Evolutionary conservation across 2,797 vertebrate genomes (phyloP), one percentile per base, ranked within the genome.

Genomic region (Pteropus rufus): DNA sequence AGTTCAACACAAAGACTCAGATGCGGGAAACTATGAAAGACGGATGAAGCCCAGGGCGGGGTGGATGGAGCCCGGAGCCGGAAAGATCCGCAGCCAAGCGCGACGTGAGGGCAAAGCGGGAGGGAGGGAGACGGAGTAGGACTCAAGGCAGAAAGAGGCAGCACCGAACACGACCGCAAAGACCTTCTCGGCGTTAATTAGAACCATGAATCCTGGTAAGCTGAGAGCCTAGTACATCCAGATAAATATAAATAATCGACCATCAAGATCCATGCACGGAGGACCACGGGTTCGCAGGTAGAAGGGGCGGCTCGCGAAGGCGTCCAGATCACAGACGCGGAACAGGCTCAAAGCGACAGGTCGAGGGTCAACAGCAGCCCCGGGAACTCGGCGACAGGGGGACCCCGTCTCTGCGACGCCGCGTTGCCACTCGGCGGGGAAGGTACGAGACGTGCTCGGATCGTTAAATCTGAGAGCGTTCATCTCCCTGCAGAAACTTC

Each of bases 351-450:
- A 1, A n/a, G 10, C 0, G 4, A 8, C 34, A 18, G 39, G 15
- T 3, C 2, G 1, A 7, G 8, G 0, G 1, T 6, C 1, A 3
- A 5, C 12, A 10, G 31, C 1, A 5, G n/a, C 18, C 0, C 3
- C 0, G 23, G 54, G 8, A 2, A 5, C 11, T 4, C 0, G 10
- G 19, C 26, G 52, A 9, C 3, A 5, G 24, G 0, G 8, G 49
- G 26, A 7, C 2, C 31, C 34, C 4, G 0, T 5, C 54, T 44
- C 41, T 9, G 41, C 41, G 9, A 9, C 41, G 41, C 41, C 9
- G 41, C 41, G 41, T 44, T 7, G 1, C 7, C 9, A 7, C 41
- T 7, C 7, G 41, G 41, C 41, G 7, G 41, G 41, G 41, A 44
- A 15, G 10, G 26, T 10, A 19, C 16, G 36, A 72, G 75, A 21